Evolutionary conservation across 1,140 invertebrate species (phyloP).

Genomic region (Megathymus violae): DNA sequence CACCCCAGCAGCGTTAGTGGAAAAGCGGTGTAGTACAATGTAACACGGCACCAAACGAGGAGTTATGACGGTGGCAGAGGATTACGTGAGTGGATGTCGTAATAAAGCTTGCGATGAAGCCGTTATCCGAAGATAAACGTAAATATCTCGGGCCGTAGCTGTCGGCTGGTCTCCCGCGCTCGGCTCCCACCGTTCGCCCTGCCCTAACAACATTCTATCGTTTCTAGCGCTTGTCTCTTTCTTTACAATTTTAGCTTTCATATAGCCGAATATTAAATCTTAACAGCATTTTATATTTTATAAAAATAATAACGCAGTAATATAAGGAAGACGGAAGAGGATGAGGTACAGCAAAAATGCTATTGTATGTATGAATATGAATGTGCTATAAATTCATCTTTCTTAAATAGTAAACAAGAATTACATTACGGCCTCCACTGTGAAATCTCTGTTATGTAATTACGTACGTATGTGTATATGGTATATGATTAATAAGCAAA

Average conservation of each 20-base stretch:
- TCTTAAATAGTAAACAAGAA: too few species aligned
- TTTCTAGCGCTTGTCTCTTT: slow-evolving; percentile 35
- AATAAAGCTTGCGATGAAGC: slow-evolving; percentile 84
- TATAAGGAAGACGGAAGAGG: too few species aligned
- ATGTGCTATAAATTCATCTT: too few species aligned
- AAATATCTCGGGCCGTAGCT: slow-evolving; percentile 77
- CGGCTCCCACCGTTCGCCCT: slow-evolving; percentile 42
- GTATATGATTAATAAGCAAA: too few species aligned
- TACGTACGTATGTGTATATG: too few species aligned
- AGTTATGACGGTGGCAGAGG: slow-evolving; percentile 81
- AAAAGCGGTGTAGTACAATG: slow-evolving; percentile 74
- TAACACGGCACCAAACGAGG: slow-evolving; percentile 77
- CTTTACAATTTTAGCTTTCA: slow-evolving; percentile 15
- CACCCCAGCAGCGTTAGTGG: slow-evolving; percentile 51
- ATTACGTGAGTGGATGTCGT: slow-evolving; percentile 84
- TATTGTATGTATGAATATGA: too few species aligned
- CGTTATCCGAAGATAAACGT: slow-evolving; percentile 83
- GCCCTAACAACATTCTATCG: slow-evolving; percentile 37
- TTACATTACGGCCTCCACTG: too few species aligned
- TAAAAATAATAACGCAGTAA: background rate
- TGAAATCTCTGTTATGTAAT: too few species aligned
- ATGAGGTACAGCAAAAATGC: too few species aligned
- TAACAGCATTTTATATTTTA: background rate
- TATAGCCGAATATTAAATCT: slow-evolving; percentile 4
- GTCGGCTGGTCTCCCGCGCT: slow-evolving; percentile 55